Evolutionary conservation across 2,888 invertebrate genomes (phyloP).

Genomic region (Thymelicus sylvestris): DNA sequence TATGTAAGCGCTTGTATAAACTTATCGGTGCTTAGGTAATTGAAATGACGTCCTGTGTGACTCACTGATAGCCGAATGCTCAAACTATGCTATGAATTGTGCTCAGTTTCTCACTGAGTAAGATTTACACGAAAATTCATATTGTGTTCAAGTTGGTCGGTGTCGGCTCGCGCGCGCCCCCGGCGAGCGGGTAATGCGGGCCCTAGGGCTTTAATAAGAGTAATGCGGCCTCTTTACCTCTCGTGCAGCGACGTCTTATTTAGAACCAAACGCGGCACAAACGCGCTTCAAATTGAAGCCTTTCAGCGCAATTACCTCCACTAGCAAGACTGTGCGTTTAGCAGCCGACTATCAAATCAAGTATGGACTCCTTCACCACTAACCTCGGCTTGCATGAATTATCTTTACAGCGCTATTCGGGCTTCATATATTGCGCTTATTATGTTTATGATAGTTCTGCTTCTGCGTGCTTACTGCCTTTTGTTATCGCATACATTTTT

Average conservation of each 20-base stretch:
- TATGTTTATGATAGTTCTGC: background rate
- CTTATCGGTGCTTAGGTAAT: constrained; percentile 62
- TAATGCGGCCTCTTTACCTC: constrained; percentile 79
- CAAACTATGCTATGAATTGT: constrained; percentile 26
- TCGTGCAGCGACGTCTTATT: constrained; percentile 80
- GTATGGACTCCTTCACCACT: constrained; percentile 52
- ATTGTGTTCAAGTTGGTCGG: constrained; percentile 40
- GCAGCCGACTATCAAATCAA: constrained; percentile 71
- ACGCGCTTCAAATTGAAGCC: constrained; percentile 76
- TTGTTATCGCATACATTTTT: background rate
- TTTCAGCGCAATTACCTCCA: constrained; percentile 77
- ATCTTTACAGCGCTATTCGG: constrained; percentile 16
- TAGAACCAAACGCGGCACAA: constrained; percentile 74
- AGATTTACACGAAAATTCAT: constrained; percentile 39
- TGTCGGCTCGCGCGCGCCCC: constrained; percentile 56
- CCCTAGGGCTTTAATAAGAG: constrained; percentile 75
- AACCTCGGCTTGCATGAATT: constrained; percentile 24
- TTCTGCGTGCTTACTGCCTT: background rate
- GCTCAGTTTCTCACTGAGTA: background rate
- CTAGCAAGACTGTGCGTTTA: constrained; percentile 65
- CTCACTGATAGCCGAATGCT: constrained; percentile 41
- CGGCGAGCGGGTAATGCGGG: constrained; percentile 71
- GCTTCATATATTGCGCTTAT: constrained; percentile 4
- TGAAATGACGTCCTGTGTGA: constrained; percentile 65
- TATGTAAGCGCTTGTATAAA: constrained; percentile 49